Conservation (phyloP, 2,888 invertebrate genomes). For the Caenorhabditis panamensis region DNA sequence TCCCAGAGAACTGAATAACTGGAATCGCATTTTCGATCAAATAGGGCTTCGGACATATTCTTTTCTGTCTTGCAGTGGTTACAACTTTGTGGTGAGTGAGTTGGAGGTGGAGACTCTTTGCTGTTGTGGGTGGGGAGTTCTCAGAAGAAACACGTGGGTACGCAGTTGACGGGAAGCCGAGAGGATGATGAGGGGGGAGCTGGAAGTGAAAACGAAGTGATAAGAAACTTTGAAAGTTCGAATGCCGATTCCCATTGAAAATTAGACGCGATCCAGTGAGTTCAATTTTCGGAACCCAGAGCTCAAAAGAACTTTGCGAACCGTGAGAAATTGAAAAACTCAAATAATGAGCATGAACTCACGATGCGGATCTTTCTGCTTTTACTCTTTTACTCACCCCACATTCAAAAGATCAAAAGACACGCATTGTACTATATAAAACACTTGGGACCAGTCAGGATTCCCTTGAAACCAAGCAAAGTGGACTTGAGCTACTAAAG, state of each 20-base stretch:
- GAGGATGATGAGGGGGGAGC: conserved; percentile 39
- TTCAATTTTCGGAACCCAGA: background rate
- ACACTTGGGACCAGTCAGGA: conserved; percentile 19
- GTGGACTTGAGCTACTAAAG: conserved; percentile 19
- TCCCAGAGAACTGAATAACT: conserved; percentile 1
- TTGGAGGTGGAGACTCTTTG: conserved; percentile 27
- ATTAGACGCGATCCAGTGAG: background rate
- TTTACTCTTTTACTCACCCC: conserved; percentile 6
- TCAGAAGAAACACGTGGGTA: conserved; percentile 12
- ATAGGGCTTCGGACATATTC: background rate
- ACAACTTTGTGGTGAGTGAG: background rate
- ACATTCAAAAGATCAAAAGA: conserved; percentile 36
- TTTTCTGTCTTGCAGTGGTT: background rate
- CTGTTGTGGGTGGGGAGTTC: background rate
- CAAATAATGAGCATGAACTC: conserved; percentile 1
- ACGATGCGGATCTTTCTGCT: conserved; percentile 9
- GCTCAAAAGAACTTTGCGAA: background rate
- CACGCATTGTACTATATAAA: conserved; percentile 24
- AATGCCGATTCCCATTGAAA: background rate
- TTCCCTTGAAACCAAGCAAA: conserved; percentile 40
- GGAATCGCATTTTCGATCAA: conserved; percentile 33
- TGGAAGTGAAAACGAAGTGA: conserved; percentile 10
- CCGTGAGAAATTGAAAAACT: conserved; percentile 3
- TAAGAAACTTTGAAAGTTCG: background rate
- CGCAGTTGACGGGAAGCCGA: conserved; percentile 12